A percentile compares a stretch with the other conserved stretches of the same genome.
These are phyloP conservation scores for Gambusia affinis DNA, from an alignment of 2,113 vertebrate species.

Conservation along the genomic window DNA sequence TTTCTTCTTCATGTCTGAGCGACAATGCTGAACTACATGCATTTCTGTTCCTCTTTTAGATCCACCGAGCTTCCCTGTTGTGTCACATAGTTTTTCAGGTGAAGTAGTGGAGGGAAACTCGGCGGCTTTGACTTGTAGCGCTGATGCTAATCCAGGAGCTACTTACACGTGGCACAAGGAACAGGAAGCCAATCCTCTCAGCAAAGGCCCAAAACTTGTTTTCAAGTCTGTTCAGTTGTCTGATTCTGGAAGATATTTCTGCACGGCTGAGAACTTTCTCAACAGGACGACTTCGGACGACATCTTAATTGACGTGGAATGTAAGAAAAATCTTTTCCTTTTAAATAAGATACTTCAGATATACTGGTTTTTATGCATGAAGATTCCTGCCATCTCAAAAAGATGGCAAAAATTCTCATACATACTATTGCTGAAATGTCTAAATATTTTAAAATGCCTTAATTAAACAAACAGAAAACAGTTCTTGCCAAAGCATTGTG, in stretches of 20 bases:
- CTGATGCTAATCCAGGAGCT: slow-evolving; percentile 4
- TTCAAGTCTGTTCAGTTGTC: rapidly evolving
- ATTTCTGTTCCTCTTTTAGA: background rate
- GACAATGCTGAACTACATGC: no score
- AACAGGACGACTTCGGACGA: background rate
- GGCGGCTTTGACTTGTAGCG: slow-evolving; percentile 4
- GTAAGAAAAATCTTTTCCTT: background rate
- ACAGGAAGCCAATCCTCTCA: background rate
- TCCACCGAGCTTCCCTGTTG: background rate
- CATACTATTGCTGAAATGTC: no score
- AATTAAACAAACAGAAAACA: no score
- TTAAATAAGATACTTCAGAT: background rate
- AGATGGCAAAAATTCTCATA: no score
- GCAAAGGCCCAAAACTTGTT: background rate
- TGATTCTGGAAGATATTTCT: slow-evolving; percentile 21
- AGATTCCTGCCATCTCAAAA: no score
- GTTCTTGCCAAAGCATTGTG: no score
- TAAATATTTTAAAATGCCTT: no score
- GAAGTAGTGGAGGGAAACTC: slow-evolving; percentile 12
- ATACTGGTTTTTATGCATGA: no score
- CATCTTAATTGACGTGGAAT: slow-evolving; percentile 3
- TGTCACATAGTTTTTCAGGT: background rate
- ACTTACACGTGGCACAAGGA: background rate
- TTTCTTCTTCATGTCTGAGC: no score
- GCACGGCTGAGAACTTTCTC: background rate